Base-by-base conservation (phyloP, 2,113 vertebrate species). In the Rhinoderma darwinii region DNA sequence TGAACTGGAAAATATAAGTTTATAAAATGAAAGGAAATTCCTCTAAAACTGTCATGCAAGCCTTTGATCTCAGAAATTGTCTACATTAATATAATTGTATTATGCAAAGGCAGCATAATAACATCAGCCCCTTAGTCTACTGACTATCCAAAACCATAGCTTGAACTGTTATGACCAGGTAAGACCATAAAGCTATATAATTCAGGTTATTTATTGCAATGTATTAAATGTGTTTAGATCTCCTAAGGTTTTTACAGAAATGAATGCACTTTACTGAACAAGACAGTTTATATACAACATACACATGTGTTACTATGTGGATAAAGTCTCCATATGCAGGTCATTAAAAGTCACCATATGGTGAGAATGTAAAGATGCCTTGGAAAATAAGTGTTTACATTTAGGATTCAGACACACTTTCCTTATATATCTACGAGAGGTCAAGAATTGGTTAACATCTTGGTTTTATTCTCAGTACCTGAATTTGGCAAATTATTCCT, bases 271-370 rank as follows among this genome's bases (percentile, higher is more conserved):
- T 78, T 83, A 56, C 61, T 76, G 73, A 76, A 30, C 2, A 50
- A 32, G 74, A 4, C 56, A 80, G 30, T 22, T 80, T n/a, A 51
- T 68, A 25, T 25, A 74, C n/a, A 51, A 22, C n/a, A 74, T 41
- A n/a, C 73, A 76, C 39, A 85, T 77, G 83, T 77, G 73, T 63
- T n/a, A 72, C 8, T 22, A 35, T 32, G 3, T 30, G 44, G 54
- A 43, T 76, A 35, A 35, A 66, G 56, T 47, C 73, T n/a, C 3
- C 83, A 77, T 61, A 84, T 84, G 73, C 76, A 47, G 66, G 20
- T 17, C 73, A 77, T 85, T 85, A 85, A 41, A n/a, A 63, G 5
- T 5, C 54, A 76, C 39, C 84, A 85, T 85, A 75, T 77, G 84
- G 73, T 47, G 30, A 44, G 39, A 61, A 41, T n/a, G 51, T 27